These are phyloP conservation scores for Scelioninae gen. 1 DNA, from an alignment of 2,888 invertebrate genomes.

Conservation along the genomic window DNA sequence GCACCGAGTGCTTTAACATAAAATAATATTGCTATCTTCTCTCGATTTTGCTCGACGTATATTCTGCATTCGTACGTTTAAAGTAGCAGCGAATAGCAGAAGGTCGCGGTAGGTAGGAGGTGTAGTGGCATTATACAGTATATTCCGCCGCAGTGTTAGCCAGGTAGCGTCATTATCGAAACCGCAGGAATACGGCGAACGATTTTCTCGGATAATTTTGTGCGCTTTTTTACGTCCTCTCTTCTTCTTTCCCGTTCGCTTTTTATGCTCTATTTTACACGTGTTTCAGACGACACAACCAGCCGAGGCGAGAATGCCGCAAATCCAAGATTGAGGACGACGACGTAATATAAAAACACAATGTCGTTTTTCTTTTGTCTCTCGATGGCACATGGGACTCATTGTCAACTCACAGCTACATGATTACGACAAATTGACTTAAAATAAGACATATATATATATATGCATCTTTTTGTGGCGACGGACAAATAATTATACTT, in stretches of 20 bases:
- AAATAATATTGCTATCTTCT: constrained; percentile 24
- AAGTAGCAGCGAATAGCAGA: constrained; percentile 48
- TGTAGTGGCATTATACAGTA: constrained; percentile 41
- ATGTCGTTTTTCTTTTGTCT: constrained; percentile 41
- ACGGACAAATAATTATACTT: too few species aligned
- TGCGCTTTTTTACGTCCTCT: constrained; percentile 44
- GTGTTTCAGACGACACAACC: constrained; percentile 46
- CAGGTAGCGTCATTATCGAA: constrained; percentile 69
- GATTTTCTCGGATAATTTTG: constrained; percentile 70
- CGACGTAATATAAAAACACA: constrained; percentile 44
- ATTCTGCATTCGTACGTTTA: constrained; percentile 35
- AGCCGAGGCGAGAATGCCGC: constrained; percentile 30
- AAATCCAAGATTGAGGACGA: constrained; percentile 43
- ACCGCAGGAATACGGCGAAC: constrained; percentile 66
- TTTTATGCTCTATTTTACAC: constrained; percentile 60
- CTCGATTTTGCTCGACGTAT: constrained; percentile 31
- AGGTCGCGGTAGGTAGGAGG: constrained; percentile 43
- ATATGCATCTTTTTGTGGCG: too few species aligned
- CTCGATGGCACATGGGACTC: constrained; percentile 20
- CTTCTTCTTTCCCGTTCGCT: constrained; percentile 35
- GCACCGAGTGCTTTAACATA: constrained; percentile 26
- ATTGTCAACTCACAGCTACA: constrained; percentile 35
- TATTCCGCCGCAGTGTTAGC: constrained; percentile 49
- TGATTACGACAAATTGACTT: constrained; percentile 43
- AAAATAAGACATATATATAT: constrained; percentile 21